Evolutionary conservation across 2,888 invertebrate genomes (phyloP), one percentile per base, ranked within the genome.

Genomic region (Allolobophora icterica): DNA sequence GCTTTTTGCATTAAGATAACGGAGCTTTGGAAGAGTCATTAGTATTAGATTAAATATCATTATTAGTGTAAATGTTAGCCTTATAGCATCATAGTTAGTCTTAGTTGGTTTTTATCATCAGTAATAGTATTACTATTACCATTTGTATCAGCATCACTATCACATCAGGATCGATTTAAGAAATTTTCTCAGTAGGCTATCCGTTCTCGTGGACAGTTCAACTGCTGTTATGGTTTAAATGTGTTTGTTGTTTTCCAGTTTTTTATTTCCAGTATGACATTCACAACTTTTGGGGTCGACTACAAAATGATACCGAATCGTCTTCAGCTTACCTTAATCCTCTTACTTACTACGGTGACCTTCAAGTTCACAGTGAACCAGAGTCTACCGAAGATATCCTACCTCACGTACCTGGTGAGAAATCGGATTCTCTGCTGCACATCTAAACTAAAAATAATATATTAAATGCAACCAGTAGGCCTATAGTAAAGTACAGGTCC

Each of bases 351-450:
- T 90, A 93, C 94, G 84, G 94, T 95, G 34, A 94, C 94, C 84
- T 94, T 94, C 92, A 94, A 94, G 92, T 93, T 94, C 90, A 94
- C 94, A 21, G 94, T 94, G 90, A 94, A 94, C 90, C 94, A 94
- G 92, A 93, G 93, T 91, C 92, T 95, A 34, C 95, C 95, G 19
- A 94, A 94, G 15, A 94, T 94, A 89, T 94, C 94, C n/a, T 95
- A 94, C 91, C 92, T 94, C 38, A 94, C 95, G n/a, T 94, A 94
- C 90, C 92, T 94, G 92, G 94, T 94, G 92, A 92, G 93, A 71
- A 30, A 71, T n/a, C n/a, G 71, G n/a, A 71, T 71, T 71, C 71
- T 89, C 34, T 34, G 42, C 17, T 40, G 42, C 34, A 89, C 34
- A 89, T 30, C 35, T 38, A 15, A 24, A 35, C 24, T 24, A 30